Evolutionary conservation across 1,140 invertebrate genomes (phyloP).

Genomic region (Brachionus rubens): DNA sequence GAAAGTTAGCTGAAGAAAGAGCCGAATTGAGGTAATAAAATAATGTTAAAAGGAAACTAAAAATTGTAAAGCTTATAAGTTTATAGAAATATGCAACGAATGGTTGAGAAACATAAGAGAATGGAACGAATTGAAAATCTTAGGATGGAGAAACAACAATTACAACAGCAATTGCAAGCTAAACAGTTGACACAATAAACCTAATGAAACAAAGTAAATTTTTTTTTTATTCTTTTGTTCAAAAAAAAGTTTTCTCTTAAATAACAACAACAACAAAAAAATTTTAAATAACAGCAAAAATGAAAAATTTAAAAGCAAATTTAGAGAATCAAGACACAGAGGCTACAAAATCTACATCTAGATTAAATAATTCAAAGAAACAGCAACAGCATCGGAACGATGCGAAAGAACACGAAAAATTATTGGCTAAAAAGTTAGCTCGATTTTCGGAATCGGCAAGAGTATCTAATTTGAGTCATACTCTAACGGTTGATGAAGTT

Average conservation of each 20-base stretch:
- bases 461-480: neutral
- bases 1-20: constrained; percentile 42
- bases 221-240: neutral
- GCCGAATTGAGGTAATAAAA: constrained; percentile 12
- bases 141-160: constrained; percentile 9
- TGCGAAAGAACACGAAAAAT: too few relatives aligned
- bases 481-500: neutral
- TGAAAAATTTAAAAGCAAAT: constrained; percentile 4
- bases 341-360: neutral
- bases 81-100: constrained; percentile 28
- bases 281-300: neutral
- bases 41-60: too few relatives aligned
- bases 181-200: constrained; percentile 2
- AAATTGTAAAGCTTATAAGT: too few relatives aligned
- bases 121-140: constrained; percentile 20
- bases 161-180: constrained; percentile 26
- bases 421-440: too few relatives aligned
- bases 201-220: constrained; percentile 29
- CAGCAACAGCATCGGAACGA: neutral
- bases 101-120: constrained; percentile 24
- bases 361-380: neutral
- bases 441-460: neutral
- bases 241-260: neutral
- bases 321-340: neutral
- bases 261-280: neutral